These are phyloP conservation scores for Bombus terrestris DNA, from an alignment of 1,140 invertebrate species.

Conservation along the genomic window DNA sequence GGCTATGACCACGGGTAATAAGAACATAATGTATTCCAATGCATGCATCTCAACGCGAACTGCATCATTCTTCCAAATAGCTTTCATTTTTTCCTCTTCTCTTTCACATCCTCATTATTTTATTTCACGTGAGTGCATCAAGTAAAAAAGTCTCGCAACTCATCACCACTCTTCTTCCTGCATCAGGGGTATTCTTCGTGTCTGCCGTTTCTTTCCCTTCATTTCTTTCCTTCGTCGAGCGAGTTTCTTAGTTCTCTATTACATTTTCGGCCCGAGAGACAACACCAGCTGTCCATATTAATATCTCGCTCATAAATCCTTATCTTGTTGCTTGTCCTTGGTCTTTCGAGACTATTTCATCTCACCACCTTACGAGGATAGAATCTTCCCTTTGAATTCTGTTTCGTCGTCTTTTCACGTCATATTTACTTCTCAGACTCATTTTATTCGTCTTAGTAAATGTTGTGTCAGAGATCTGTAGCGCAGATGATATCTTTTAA, in stretches of 20 bases:
- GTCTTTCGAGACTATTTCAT: neutral
- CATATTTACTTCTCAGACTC: neutral
- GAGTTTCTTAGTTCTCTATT: constrained; percentile 12
- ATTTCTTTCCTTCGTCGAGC: neutral
- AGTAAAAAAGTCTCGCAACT: constrained; percentile 43
- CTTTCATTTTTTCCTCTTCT: constrained; percentile 27
- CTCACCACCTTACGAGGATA: neutral
- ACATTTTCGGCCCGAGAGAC: constrained; percentile 26
- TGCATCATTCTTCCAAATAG: constrained; percentile 30
- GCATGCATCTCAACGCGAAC: constrained; percentile 11
- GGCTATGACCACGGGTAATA: constrained; percentile 31
- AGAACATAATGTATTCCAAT: constrained; percentile 40
- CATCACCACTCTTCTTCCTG: neutral
- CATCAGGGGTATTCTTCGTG: neutral
- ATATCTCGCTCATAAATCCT: constrained; percentile 4
- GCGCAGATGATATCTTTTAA: neutral
- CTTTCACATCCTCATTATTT: constrained; percentile 66
- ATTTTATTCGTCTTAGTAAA: neutral
- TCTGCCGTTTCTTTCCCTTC: neutral
- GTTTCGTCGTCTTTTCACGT: neutral
- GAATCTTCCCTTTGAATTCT: neutral
- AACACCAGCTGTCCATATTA: constrained; percentile 39
- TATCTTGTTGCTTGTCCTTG: neutral
- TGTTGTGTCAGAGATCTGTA: neutral
- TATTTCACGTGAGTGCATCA: constrained; percentile 61